phyloP scores from a whole-genome alignment of 2,888 invertebrate species.

The Auanema sp. region DNA sequence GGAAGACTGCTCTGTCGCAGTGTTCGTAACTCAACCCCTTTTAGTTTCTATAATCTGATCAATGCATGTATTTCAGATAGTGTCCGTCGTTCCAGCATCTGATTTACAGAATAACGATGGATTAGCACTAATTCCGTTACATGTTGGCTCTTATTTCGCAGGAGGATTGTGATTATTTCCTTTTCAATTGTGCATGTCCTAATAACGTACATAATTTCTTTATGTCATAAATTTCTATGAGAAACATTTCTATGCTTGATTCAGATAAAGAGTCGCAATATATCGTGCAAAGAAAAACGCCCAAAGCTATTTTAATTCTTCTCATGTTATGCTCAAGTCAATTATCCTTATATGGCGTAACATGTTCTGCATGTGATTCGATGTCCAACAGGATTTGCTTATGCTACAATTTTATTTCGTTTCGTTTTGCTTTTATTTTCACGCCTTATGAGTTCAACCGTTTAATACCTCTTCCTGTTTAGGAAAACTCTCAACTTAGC shows the following conservation, averaged over 20 bases:
- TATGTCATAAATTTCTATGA: no score
- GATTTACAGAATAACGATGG: constrained; percentile 7
- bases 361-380: not conserved
- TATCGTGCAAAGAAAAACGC: not conserved
- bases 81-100: not conserved
- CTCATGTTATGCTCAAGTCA: not conserved
- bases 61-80: constrained; percentile 2
- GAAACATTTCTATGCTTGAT: no score
- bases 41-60: not conserved
- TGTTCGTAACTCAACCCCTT: constrained; percentile 13
- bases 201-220: no score
- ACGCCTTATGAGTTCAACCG: no score
- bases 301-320: constrained; percentile 3
- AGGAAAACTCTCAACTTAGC: no score
- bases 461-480: no score
- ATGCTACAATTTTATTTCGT: not conserved
- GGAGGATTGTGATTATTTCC: no score
- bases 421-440: no score
- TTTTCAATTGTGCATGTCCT: no score
- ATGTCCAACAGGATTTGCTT: not conserved
- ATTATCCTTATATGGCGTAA: not conserved
- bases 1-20: constrained; percentile 31
- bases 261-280: no score
- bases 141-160: not conserved
- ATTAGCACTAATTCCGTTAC: constrained; percentile 8